Conservation (phyloP, 2,797 vertebrate species). For the Kryptolebias ocellatus region DNA sequence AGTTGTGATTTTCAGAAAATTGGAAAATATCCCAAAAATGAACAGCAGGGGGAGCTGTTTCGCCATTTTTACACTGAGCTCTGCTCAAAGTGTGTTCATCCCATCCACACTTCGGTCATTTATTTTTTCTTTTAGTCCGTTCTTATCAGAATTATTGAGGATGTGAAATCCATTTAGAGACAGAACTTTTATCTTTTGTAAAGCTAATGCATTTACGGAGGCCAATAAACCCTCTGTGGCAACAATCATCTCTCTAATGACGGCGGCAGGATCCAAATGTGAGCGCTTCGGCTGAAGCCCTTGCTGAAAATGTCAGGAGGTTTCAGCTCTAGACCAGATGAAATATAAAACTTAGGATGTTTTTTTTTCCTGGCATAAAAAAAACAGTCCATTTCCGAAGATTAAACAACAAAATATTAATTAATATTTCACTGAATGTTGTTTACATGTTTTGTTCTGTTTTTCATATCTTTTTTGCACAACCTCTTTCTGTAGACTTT, state of each 20-base stretch:
- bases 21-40: not conserved
- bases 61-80: not conserved
- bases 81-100: no score
- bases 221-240: not conserved
- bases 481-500: no score
- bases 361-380: not conserved
- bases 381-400: not conserved
- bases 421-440: no score
- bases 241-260: not conserved
- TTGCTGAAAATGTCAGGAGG: not conserved
- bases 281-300: no score
- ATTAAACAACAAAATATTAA: not conserved
- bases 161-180: not conserved
- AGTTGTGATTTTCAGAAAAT: not conserved
- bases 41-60: slow-evolving; percentile 60
- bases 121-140: not conserved
- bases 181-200: not conserved
- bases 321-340: not conserved
- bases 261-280: no score
- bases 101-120: no score
- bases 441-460: no score
- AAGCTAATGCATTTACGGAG: not conserved
- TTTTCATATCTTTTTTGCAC: no score
- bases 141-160: not conserved
- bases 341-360: not conserved